Base-by-base conservation (phyloP, 2,888 invertebrate species). In the Physocephala rufipes region DNA sequence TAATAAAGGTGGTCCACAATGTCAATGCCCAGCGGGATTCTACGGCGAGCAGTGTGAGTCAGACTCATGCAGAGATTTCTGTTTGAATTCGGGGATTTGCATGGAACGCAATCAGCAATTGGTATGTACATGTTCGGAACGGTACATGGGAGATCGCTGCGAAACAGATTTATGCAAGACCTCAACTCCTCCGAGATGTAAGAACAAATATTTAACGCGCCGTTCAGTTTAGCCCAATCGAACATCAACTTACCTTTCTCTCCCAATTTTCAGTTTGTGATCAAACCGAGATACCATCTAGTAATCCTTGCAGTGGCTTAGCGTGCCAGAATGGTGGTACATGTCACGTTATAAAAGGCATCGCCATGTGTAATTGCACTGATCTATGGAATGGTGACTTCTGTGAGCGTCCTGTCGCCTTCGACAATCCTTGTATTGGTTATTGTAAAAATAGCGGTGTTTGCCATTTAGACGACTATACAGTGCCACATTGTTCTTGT, bases 351-450 rank as follows among this genome's bases (percentile, higher is more conserved):
- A 84, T 87, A 58, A 85, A 86, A 53, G 86, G 84, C 21, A 82
- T 83, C 55, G 84, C 87, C 13, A 83, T 88, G 75, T 91, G 90
- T 80, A 87, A 88, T 71, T 91, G 91, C 78, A 82, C 87, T 0
- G 84, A 86, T 30, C 87, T 86, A 55, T 90, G 87, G 87, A 88
- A 88, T 71, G 90, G 90, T 24, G 82, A 85, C 30, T 86, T 87
- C 67, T 91, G 91, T 79, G 88, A 88, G 79, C 80, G 83, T 74
- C 89, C 89, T 81, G 87, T 91, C 71, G 89, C 89, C 0, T 88
- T 89, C 77, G 89, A 89, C 78, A 90, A 90, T 86, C 90, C 90
- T 0, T 93, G 93, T 84, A 82, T 83, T 13, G 85, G 86, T 49
- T 86, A 86, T 72, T 91, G 91, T 77, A 82, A 86, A 74, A 89